A percentile compares a stretch with the other conserved stretches of the same genome.
Conservation (phyloP, 2,797 vertebrate genomes). For the Scolopax rusticola region DNA sequence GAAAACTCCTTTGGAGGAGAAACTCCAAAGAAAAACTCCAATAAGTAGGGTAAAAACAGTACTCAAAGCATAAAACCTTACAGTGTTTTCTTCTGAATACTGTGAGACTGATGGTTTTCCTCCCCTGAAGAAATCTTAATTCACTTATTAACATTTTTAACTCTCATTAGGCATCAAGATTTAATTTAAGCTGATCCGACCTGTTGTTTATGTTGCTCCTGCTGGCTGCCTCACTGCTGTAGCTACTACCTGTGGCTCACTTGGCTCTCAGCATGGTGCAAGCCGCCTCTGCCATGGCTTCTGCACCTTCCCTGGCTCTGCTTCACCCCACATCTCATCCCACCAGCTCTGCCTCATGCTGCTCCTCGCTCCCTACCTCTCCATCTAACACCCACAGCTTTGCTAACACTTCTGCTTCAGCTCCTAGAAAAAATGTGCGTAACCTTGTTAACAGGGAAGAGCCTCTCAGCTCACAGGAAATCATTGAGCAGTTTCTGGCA, state of each 20-base stretch:
- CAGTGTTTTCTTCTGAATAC: background rate
- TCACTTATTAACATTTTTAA: background rate
- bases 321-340: background rate
- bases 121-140: background rate
- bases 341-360: background rate
- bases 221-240: background rate
- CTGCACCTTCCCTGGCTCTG: background rate
- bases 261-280: accelerated
- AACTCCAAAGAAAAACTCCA: background rate
- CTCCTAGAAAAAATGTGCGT: background rate
- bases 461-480: background rate
- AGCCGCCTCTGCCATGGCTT: background rate
- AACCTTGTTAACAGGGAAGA: background rate
- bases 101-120: background rate
- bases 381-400: background rate
- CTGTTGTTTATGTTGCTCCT: background rate
- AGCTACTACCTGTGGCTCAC: background rate
- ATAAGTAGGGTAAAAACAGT: background rate
- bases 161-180: background rate
- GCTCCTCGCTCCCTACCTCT: background rate
- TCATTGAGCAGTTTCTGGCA: background rate
- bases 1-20: background rate
- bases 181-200: background rate
- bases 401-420: background rate
- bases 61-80: background rate